Percentiles rank a stretch among this genome's conserved stretches.
Conservation (phyloP, 2,113 vertebrate species). For the Craseonycteris thonglongyai region DNA sequence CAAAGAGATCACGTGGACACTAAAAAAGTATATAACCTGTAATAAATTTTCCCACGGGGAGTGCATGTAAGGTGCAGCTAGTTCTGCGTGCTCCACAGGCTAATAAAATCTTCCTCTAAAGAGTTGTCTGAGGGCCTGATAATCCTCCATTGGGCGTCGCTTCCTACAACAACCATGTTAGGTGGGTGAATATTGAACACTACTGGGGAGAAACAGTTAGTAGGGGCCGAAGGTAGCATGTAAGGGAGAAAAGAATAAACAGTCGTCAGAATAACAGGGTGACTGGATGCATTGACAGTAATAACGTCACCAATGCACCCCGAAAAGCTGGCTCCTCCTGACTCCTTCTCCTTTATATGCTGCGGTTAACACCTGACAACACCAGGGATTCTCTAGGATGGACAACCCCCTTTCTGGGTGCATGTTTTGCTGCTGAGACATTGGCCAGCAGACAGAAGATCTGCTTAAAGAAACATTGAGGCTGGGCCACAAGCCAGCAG, state of each 20-base stretch:
- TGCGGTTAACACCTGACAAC: neutral
- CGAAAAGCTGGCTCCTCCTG: neutral
- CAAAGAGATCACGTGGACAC: too few relatives aligned
- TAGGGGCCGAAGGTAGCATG: neutral
- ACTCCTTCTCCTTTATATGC: neutral
- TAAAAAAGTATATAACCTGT: too few relatives aligned
- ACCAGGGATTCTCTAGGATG: neutral
- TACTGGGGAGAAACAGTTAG: neutral
- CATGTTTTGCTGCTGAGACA: neutral
- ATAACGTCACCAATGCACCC: neutral
- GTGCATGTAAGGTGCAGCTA: too few relatives aligned
- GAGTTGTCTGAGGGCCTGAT: too few relatives aligned
- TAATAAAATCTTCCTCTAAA: too few relatives aligned
- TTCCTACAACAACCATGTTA: rapidly evolving
- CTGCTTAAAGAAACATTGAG: neutral
- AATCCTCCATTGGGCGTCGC: too few relatives aligned
- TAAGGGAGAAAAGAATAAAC: neutral
- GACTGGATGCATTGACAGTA: neutral
- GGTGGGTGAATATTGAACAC: neutral
- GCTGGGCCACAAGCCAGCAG: neutral
- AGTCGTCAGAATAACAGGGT: neutral
- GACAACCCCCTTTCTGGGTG: neutral
- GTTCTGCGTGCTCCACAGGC: too few relatives aligned
- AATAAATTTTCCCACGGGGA: too few relatives aligned
- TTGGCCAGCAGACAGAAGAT: neutral